phyloP scores from a whole-genome alignment of 2,113 vertebrate genomes.

The Rattus rattus region DNA sequence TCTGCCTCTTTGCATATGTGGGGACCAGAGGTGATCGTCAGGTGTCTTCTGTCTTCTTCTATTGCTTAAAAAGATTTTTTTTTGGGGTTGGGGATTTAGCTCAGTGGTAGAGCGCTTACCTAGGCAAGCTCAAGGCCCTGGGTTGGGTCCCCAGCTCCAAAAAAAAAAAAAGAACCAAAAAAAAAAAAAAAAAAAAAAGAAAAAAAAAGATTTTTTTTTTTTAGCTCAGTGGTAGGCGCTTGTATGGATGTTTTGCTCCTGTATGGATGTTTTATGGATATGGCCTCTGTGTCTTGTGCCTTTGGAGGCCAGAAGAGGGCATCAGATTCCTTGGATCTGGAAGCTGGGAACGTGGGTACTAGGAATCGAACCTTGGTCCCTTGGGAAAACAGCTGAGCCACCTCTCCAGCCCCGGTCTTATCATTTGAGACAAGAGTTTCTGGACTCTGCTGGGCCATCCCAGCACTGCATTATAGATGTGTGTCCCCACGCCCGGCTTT shows the following conservation, averaged over 20 bases:
- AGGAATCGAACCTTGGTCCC: background rate
- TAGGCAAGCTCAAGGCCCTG: too few species aligned
- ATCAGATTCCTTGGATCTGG: background rate
- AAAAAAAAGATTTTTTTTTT: too few species aligned
- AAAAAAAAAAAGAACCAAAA: too few species aligned
- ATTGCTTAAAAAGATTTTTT: background rate
- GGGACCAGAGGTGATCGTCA: background rate
- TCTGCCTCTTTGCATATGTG: too few species aligned
- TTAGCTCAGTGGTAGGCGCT: too few species aligned
- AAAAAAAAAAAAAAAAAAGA: too few species aligned
- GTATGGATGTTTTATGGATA: background rate
- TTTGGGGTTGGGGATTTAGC: too few species aligned
- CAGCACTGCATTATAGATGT: background rate
- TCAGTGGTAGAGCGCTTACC: too few species aligned
- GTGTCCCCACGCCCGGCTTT: background rate
- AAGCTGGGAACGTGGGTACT: background rate
- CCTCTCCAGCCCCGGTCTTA: background rate
- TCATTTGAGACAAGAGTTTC: background rate
- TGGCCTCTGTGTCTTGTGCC: background rate
- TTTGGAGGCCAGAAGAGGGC: background rate
- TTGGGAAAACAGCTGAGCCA: background rate
- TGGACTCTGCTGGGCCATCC: background rate
- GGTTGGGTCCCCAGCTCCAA: too few species aligned
- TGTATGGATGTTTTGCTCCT: background rate
- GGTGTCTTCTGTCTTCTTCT: background rate